These are phyloP conservation scores for Drosophila teissieri DNA, from an alignment of 1,140 invertebrate genomes.

Conservation along the genomic window DNA sequence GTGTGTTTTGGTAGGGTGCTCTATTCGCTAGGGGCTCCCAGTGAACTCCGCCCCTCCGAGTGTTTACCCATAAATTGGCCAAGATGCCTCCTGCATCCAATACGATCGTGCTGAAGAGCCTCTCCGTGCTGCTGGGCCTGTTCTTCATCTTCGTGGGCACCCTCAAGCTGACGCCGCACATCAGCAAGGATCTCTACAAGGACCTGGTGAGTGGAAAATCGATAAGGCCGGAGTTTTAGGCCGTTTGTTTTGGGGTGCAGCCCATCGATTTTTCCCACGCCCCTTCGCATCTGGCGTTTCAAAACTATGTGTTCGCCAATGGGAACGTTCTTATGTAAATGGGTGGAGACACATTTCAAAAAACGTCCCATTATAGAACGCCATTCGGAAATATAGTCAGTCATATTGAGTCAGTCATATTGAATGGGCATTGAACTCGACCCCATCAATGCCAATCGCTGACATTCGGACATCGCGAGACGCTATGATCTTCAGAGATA, in stretches of 20 bases:
- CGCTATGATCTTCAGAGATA: constrained; percentile 62
- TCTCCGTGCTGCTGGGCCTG: constrained; percentile 95
- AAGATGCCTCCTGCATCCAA: constrained; percentile 81
- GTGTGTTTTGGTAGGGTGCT: constrained; percentile 73
- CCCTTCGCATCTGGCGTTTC: constrained; percentile 6
- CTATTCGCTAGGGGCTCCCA: constrained; percentile 43
- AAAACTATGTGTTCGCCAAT: not conserved
- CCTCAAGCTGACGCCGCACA: constrained; percentile 95
- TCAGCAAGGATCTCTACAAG: constrained; percentile 98
- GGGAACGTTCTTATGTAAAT: constrained; percentile 36
- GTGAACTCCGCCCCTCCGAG: constrained; percentile 19
- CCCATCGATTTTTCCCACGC: constrained; percentile 53
- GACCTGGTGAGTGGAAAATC: constrained; percentile 92
- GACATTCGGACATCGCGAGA: constrained; percentile 59
- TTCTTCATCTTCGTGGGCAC: constrained; percentile 98
- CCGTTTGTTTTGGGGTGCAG: constrained; percentile 17
- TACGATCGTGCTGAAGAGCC: constrained; percentile 93
- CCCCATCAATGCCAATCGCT: constrained; percentile 65
- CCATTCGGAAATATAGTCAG: constrained; percentile 11
- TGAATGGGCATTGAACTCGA: constrained; percentile 77
- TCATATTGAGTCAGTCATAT: too few relatives aligned
- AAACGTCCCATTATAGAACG: not conserved
- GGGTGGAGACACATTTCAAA: not conserved
- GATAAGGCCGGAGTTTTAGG: constrained; percentile 20
- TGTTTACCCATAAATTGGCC: constrained; percentile 29